Conservation (phyloP, 2,888 invertebrate species). For the Troides aeacus region DNA sequence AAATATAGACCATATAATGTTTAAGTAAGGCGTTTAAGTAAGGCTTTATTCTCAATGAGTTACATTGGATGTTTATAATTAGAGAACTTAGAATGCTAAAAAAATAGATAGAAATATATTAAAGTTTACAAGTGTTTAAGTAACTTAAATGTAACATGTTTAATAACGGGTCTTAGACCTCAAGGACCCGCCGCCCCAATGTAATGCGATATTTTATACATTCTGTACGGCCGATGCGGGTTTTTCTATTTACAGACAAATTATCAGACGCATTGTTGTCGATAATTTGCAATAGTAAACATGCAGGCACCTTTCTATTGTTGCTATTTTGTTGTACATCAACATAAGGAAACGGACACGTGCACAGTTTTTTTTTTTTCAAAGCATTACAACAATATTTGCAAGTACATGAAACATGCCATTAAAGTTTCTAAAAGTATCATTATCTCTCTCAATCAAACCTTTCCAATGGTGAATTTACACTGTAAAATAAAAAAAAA, state of each 20-base stretch:
- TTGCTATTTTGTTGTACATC: slow-evolving; percentile 44
- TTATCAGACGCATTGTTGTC: slow-evolving; percentile 54
- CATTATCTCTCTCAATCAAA: too few relatives aligned
- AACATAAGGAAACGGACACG: too few relatives aligned
- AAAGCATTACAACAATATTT: too few relatives aligned
- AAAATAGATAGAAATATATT: not conserved
- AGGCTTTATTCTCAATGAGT: too few relatives aligned
- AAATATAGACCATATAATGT: too few relatives aligned
- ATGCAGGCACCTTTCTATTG: slow-evolving; percentile 54
- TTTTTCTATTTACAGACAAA: slow-evolving; percentile 54
- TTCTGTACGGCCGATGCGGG: slow-evolving; percentile 46
- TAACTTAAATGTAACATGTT: not conserved
- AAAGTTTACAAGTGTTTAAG: not conserved
- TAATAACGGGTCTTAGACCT: slow-evolving; percentile 19
- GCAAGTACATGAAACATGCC: too few relatives aligned
- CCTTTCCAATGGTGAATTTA: too few relatives aligned
- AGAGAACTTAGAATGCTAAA: not conserved
- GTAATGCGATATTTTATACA: slow-evolving; percentile 66
- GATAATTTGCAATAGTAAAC: slow-evolving; percentile 76
- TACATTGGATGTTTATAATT: not conserved
- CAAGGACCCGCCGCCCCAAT: slow-evolving; percentile 37
- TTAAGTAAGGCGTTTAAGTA: too few relatives aligned
- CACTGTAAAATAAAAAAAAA: too few relatives aligned
- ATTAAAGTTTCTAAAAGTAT: too few relatives aligned
- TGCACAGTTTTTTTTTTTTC: too few relatives aligned